Conservation (phyloP, 2,797 vertebrate species). For the Lagocephalus sceleratus region DNA sequence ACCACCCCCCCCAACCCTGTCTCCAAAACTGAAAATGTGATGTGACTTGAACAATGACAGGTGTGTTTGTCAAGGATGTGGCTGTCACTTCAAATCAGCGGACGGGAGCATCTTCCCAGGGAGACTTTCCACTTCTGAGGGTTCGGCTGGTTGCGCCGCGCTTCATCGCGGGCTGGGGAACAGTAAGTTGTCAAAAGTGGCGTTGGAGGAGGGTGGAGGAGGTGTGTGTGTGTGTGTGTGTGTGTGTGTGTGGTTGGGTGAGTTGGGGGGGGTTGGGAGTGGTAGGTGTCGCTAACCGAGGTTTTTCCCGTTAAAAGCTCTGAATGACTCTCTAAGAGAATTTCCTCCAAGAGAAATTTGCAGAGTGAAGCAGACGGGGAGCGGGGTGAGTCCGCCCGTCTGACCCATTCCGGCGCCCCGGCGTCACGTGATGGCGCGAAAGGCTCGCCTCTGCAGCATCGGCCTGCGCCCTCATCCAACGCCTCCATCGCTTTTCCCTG, state of each 20-base stretch:
- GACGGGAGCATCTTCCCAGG: constrained; percentile 60
- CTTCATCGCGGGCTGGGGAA: constrained; percentile 52
- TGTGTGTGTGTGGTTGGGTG: no score
- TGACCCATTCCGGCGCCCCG: no score
- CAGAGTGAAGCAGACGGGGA: no score
- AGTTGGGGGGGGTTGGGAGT: neutral
- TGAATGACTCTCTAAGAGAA: no score
- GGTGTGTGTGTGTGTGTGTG: constrained; percentile 12
- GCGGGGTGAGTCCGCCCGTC: no score
- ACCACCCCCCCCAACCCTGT: constrained; percentile 54
- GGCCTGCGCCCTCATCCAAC: no score
- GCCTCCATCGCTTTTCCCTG: no score
- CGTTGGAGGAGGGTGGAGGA: constrained; percentile 31
- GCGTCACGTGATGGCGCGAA: no score
- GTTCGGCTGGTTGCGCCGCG: constrained; percentile 51
- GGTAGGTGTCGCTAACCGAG: neutral
- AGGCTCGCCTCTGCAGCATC: no score
- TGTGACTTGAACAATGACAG: constrained; percentile 79
- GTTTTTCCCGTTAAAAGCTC: no score
- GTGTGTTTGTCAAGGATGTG: constrained; percentile 80
- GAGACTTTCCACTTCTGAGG: constrained; percentile 62
- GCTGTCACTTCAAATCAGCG: constrained; percentile 77
- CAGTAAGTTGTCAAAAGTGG: constrained; percentile 64
- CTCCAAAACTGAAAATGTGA: constrained; percentile 72
- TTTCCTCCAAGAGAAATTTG: no score